A percentile compares a stretch with the other conserved stretches of the same genome.
phyloP scores from a whole-genome alignment of 2,113 vertebrate species.

The Phalacrocorax brasilianus region DNA sequence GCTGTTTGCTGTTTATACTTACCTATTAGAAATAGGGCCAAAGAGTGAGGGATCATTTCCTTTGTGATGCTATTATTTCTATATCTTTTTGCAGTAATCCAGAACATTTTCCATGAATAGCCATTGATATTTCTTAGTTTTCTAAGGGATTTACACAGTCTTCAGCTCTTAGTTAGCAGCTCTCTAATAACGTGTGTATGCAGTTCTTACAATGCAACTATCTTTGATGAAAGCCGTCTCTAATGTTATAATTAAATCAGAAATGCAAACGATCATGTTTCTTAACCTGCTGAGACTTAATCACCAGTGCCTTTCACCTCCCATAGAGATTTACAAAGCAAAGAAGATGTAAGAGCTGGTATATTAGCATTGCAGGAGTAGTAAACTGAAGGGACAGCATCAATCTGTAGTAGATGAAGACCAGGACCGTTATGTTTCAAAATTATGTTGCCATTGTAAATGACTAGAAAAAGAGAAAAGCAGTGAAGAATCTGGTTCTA shows the following conservation, averaged over 20 bases:
- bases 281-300: neutral
- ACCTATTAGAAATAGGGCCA: neutral
- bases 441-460: neutral
- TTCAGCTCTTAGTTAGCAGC: neutral
- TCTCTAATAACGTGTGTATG: neutral
- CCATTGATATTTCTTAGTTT: neutral
- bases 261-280: neutral
- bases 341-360: neutral
- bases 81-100: neutral
- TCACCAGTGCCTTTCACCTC: neutral
- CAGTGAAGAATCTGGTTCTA: neutral
- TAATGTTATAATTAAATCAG: neutral
- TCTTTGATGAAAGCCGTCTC: neutral
- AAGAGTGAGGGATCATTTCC: neutral
- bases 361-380: neutral
- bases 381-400: neutral
- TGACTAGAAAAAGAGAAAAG: neutral
- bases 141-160: neutral
- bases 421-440: neutral
- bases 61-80: neutral
- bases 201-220: neutral
- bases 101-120: neutral
- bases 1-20: neutral
- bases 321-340: neutral
- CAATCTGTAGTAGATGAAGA: neutral